These are phyloP conservation scores for Neoniphon sammara DNA, from an alignment of 2,797 vertebrate species.

Conservation along the genomic window DNA sequence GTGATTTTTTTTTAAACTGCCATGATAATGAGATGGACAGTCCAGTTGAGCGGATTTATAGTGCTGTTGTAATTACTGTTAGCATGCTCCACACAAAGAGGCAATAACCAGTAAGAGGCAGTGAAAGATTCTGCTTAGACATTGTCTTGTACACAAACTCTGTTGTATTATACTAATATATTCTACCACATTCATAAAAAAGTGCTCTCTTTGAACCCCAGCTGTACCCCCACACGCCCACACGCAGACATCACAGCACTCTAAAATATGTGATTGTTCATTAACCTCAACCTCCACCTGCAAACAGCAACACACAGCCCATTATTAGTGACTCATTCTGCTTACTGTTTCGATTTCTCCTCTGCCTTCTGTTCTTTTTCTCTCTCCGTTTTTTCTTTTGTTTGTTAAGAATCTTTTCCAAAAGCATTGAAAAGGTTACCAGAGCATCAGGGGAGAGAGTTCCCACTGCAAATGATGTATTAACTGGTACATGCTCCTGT, in stretches of 20 bases:
- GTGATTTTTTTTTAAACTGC: neutral
- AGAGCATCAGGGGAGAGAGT: neutral
- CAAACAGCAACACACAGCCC: constrained; percentile 62
- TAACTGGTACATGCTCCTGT: too few species aligned
- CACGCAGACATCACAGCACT: constrained; percentile 51
- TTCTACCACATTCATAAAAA: constrained; percentile 18
- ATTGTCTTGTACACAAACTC: neutral
- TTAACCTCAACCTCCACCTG: constrained; percentile 74
- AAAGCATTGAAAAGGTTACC: neutral
- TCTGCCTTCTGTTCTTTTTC: neutral
- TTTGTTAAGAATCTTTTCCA: neutral
- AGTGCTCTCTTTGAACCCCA: constrained; percentile 38
- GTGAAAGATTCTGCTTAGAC: constrained; percentile 18
- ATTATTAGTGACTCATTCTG: constrained; percentile 43
- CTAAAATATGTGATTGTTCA: constrained; percentile 77
- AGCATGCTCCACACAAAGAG: constrained; percentile 3
- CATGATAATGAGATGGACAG: constrained; percentile 5
- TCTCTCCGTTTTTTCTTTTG: too few species aligned
- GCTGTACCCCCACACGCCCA: constrained; percentile 1
- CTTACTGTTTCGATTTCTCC: constrained; percentile 22
- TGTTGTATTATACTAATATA: too few species aligned
- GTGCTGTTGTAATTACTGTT: constrained; percentile 15
- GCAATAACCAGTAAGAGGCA: constrained; percentile 13
- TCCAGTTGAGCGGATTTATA: constrained; percentile 15
- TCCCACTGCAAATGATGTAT: neutral